phyloP scores from a whole-genome alignment of 2,113 vertebrate species.

The Vidua chalybeata region DNA sequence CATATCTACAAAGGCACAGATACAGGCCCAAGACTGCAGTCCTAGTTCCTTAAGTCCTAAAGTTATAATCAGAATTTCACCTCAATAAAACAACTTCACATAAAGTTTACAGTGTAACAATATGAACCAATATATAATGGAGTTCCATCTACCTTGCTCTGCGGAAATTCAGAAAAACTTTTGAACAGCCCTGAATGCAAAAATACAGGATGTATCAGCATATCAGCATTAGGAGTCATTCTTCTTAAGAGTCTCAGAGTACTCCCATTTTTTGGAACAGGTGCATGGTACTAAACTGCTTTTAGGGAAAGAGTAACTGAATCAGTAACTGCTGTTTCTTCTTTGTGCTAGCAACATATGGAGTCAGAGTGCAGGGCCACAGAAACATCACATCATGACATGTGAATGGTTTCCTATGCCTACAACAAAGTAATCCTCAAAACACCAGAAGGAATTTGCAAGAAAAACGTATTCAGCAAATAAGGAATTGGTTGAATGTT shows the following conservation, averaged over 20 bases:
- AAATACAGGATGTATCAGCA: background rate
- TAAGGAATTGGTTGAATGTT: background rate
- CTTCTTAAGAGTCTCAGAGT: background rate
- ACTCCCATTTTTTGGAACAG: background rate
- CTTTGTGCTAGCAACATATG: background rate
- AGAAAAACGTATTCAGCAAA: background rate
- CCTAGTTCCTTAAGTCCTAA: background rate
- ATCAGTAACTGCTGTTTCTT: background rate
- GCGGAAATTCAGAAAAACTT: background rate
- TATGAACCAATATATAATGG: background rate
- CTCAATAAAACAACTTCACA: background rate
- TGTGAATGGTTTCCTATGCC: background rate
- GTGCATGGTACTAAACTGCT: background rate
- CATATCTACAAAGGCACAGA: background rate
- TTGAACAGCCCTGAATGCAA: background rate
- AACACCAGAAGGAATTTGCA: background rate
- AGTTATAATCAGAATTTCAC: background rate
- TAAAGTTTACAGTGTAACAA: background rate
- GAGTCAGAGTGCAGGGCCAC: background rate
- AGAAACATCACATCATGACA: background rate
- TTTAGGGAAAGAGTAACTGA: background rate
- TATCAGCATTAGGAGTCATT: background rate
- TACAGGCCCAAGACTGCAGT: background rate
- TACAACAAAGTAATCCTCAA: background rate
- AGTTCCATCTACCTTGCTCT: background rate